Evolutionary conservation across 2,888 invertebrate genomes (phyloP).

Genomic region (Diabrotica balteata): DNA sequence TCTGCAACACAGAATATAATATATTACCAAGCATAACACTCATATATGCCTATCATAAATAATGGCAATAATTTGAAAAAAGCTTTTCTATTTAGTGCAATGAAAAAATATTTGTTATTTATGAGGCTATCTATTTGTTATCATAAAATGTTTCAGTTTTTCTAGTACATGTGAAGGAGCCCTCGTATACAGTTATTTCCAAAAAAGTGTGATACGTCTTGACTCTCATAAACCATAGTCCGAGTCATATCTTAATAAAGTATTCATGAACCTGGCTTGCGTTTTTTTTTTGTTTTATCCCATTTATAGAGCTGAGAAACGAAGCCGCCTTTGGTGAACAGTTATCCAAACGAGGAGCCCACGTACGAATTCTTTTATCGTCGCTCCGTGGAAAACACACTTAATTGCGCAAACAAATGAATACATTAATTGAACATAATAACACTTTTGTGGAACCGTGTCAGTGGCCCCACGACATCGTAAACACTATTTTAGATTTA

Average conservation of each 20-base stretch:
- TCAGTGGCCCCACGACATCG: constrained; percentile 10
- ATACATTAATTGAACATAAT: constrained; percentile 30
- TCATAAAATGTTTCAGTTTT: too few species aligned
- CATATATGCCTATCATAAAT: too few species aligned
- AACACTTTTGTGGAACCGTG: constrained; percentile 20
- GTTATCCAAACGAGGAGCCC: constrained; percentile 36
- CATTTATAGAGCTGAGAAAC: constrained; percentile 15
- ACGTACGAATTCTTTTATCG: constrained; percentile 35
- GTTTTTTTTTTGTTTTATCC: constrained; percentile 18
- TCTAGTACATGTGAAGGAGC: too few species aligned
- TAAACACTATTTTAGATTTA: constrained; percentile 10
- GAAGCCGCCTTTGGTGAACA: constrained; percentile 23
- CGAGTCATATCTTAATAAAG: constrained; percentile 12
- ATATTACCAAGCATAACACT: too few species aligned
- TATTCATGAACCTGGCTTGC: constrained; percentile 18
- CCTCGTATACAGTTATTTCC: too few species aligned
- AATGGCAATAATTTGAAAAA: too few species aligned
- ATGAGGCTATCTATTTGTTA: too few species aligned
- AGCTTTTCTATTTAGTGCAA: too few species aligned
- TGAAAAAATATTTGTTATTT: too few species aligned
- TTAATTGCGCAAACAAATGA: constrained; percentile 37
- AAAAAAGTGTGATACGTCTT: too few species aligned
- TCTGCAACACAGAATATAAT: too few species aligned
- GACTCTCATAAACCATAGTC: constrained; percentile 11
- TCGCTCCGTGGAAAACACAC: constrained; percentile 28